Evolutionary conservation across 92 coral and sea anemone genomes (phyloP).

Genomic region (Bergia puertoricense): DNA sequence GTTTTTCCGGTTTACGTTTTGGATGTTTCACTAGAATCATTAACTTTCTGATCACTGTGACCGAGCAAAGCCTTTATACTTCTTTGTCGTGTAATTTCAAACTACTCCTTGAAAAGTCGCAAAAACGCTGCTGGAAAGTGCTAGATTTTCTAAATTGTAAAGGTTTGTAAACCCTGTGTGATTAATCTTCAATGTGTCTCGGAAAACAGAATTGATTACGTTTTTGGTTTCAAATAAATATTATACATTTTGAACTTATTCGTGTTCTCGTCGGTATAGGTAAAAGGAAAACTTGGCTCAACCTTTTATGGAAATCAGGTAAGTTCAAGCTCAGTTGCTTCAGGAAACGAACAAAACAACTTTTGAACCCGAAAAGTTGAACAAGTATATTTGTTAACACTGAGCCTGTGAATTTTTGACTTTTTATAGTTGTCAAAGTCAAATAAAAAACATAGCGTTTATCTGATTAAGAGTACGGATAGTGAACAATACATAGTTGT

Average conservation of each 20-base stretch:
- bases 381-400: not conserved
- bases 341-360: not conserved
- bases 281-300: conserved; percentile 22
- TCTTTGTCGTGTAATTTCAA: too few relatives aligned
- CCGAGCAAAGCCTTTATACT: too few relatives aligned
- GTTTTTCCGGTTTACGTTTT: too few relatives aligned
- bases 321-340: not conserved
- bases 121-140: too few relatives aligned
- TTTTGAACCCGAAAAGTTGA: not conserved
- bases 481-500: too few relatives aligned
- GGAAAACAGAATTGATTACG: not conserved
- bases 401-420: not conserved
- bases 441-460: too few relatives aligned
- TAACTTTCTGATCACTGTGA: too few relatives aligned
- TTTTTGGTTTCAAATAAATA: not conserved
- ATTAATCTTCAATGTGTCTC: not conserved
- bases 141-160: too few relatives aligned
- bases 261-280: not conserved
- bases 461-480: too few relatives aligned
- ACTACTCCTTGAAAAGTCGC: too few relatives aligned
- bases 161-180: too few relatives aligned
- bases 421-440: not conserved
- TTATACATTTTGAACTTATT: not conserved
- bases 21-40: too few relatives aligned
- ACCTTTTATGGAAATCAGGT: conserved; percentile 20